Conservation (phyloP, 2,113 vertebrate species). For the Terrapene triunguis region DNA sequence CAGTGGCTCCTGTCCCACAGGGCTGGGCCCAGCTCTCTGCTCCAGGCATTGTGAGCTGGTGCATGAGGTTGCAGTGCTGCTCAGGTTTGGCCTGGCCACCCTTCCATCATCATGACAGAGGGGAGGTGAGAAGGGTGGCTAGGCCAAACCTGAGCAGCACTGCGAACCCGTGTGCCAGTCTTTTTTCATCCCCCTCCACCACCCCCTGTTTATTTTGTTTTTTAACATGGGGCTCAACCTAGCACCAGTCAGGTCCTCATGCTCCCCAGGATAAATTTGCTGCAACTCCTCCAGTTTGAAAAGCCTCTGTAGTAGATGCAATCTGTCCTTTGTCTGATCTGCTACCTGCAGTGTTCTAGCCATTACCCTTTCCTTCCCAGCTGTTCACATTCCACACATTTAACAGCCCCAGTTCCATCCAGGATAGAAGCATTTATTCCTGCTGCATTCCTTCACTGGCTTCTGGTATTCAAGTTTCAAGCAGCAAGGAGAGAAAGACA, state of each 20-base stretch:
- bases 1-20: no score
- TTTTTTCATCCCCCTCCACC: not conserved
- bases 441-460: not conserved
- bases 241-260: not conserved
- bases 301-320: fast-evolving
- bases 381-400: not conserved
- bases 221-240: not conserved
- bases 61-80: no score
- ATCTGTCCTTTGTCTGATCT: not conserved
- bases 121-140: not conserved
- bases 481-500: not conserved
- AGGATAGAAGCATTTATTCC: not conserved
- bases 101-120: not conserved
- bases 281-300: not conserved
- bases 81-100: not conserved
- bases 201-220: not conserved
- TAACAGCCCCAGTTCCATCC: not conserved
- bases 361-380: not conserved
- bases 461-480: not conserved
- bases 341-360: not conserved
- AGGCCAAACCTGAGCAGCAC: not conserved
- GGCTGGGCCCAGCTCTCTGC: no score
- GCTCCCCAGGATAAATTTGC: not conserved
- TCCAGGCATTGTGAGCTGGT: no score
- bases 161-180: not conserved